These are phyloP conservation scores for Caenorhabditis sp. DNA, from an alignment of 2,888 invertebrate genomes.

Conservation along the genomic window DNA sequence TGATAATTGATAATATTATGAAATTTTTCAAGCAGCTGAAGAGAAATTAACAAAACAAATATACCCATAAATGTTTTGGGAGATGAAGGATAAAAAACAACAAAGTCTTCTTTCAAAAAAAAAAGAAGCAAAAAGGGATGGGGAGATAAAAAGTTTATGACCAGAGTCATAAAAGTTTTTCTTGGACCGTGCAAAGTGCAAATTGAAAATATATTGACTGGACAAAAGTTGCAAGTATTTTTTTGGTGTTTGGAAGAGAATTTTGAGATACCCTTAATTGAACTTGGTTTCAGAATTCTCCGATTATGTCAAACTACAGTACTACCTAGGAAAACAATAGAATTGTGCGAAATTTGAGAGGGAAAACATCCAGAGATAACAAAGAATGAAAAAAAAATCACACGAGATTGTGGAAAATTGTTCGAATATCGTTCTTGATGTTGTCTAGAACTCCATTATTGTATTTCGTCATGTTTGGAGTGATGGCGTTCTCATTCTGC, in stretches of 20 bases:
- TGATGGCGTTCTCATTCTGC: conserved; percentile 43
- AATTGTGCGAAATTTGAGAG: not conserved
- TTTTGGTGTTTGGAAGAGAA: no score
- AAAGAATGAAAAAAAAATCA: not conserved
- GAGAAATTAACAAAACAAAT: not conserved
- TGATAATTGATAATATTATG: not conserved
- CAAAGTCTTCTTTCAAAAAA: not conserved
- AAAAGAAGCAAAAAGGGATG: not conserved
- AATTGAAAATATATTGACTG: not conserved
- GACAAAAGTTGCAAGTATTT: not conserved
- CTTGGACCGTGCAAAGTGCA: not conserved
- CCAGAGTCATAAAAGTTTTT: not conserved
- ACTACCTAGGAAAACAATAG: not conserved
- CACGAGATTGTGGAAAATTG: not conserved
- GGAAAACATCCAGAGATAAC: not conserved
- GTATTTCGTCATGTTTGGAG: conserved; percentile 44
- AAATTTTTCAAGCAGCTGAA: not conserved
- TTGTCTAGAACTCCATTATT: conserved; percentile 42
- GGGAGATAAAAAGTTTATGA: not conserved
- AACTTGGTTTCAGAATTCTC: not conserved
- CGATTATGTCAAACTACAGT: not conserved
- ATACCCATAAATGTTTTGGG: not conserved
- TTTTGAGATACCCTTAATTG: not conserved
- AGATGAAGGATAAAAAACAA: not conserved
- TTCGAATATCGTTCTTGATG: conserved; percentile 43